Conservation (phyloP, 2,797 vertebrate genomes). For the Arctocebus calabarensis region DNA sequence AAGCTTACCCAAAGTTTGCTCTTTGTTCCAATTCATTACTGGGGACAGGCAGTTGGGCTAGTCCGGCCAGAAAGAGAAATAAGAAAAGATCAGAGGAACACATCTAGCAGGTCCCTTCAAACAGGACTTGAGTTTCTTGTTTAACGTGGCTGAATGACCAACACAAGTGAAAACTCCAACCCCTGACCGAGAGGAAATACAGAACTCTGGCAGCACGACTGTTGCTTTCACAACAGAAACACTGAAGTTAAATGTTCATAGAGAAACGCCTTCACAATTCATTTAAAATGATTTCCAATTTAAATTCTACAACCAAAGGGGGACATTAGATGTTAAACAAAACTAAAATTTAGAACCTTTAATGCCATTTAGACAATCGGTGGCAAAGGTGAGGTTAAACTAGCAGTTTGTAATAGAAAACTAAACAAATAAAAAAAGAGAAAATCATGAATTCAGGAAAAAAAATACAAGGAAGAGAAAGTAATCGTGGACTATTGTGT, state of each 20-base stretch:
- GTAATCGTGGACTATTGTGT: not conserved
- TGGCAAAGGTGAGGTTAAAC: not conserved
- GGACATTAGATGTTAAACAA: not conserved
- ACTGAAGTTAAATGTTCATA: not conserved
- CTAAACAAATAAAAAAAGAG: too few species aligned
- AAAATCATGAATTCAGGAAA: not conserved
- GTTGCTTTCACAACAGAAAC: not conserved
- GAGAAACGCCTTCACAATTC: not conserved
- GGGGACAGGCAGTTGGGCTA: not conserved
- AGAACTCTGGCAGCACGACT: not conserved
- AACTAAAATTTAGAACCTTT: not conserved
- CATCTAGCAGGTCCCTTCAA: too few species aligned
- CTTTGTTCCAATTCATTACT: not conserved
- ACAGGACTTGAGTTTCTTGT: not conserved
- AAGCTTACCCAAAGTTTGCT: not conserved
- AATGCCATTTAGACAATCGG: not conserved
- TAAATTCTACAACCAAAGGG: not conserved
- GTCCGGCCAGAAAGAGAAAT: not conserved
- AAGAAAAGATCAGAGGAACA: not conserved
- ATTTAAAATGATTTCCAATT: not conserved
- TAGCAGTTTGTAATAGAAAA: not conserved
- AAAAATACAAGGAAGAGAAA: not conserved
- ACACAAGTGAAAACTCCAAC: too few species aligned
- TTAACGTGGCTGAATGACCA: not conserved
- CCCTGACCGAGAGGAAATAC: not conserved